Evolutionary conservation across 2,113 vertebrate genomes (phyloP).

Genomic region (Rattus rattus): DNA sequence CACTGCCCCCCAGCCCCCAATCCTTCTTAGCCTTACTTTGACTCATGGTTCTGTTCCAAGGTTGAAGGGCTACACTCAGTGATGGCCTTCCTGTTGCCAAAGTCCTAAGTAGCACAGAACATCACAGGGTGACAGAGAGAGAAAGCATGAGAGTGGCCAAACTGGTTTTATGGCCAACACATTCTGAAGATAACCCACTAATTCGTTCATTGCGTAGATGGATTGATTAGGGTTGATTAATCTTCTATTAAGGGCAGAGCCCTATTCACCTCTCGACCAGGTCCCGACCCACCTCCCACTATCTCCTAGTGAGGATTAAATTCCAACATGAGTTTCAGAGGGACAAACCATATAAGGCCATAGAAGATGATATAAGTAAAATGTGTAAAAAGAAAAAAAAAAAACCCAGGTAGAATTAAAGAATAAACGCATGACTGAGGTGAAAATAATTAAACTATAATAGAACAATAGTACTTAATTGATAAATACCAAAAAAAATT

Average conservation of each 20-base stretch:
- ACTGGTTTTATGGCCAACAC: neutral
- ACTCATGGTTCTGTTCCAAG: conserved; percentile 15
- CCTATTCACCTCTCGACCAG: neutral
- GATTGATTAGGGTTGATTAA: neutral
- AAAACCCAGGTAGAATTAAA: neutral
- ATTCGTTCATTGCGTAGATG: neutral
- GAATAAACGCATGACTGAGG: conserved; percentile 16
- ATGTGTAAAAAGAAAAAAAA: neutral
- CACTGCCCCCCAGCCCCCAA: too few relatives aligned
- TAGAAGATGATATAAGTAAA: neutral
- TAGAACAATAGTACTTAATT: neutral
- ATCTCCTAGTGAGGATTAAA: conserved; percentile 30
- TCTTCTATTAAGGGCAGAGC: neutral
- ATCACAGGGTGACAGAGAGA: neutral
- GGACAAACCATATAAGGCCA: neutral
- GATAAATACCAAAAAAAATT: neutral
- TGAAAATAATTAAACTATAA: neutral
- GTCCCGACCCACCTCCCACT: neutral
- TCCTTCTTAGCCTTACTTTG: neutral
- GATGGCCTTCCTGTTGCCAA: neutral
- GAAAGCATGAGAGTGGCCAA: neutral
- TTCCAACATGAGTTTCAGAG: conserved; percentile 1
- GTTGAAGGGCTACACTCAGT: neutral
- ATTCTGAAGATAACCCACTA: neutral
- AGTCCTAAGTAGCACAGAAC: neutral